Conservation (phyloP, 2,113 vertebrate genomes). For the Crotalus horridus region DNA sequence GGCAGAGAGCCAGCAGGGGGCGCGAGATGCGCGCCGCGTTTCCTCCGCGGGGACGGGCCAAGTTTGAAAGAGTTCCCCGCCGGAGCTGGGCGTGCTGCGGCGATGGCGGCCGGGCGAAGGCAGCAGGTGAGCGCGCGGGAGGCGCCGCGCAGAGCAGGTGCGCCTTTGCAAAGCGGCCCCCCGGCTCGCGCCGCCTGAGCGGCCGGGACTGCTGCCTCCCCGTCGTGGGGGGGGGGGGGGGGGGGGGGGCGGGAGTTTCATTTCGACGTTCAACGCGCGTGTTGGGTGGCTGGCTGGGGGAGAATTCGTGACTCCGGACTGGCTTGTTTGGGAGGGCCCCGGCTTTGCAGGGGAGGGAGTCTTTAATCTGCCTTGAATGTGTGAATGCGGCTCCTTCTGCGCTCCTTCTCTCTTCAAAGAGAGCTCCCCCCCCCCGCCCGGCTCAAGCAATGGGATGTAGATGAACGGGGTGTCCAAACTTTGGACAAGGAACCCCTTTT, state of each 20-base stretch:
- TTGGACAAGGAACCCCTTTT: not conserved
- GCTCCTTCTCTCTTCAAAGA: not conserved
- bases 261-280: not conserved
- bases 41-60: not conserved
- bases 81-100: not conserved
- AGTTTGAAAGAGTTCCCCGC: not conserved
- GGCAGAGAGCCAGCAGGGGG: not conserved
- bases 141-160: not conserved
- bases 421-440: too few relatives aligned
- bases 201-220: not conserved
- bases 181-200: too few relatives aligned
- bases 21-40: not conserved
- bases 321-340: not conserved
- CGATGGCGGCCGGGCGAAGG: not conserved
- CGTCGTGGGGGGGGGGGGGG: too few relatives aligned
- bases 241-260: not conserved
- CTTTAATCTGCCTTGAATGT: not conserved
- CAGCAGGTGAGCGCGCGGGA: not conserved
- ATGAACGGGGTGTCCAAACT: not conserved
- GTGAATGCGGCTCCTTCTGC: not conserved
- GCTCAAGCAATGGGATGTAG: too few relatives aligned
- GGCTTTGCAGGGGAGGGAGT: not conserved
- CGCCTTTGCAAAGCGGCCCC: not conserved
- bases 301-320: not conserved
- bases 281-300: not conserved